A percentile compares a stretch with the other conserved stretches of the same genome.
These are phyloP conservation scores for Lampris incognitus DNA, from an alignment of 2,113 vertebrate genomes.

Conservation along the genomic window DNA sequence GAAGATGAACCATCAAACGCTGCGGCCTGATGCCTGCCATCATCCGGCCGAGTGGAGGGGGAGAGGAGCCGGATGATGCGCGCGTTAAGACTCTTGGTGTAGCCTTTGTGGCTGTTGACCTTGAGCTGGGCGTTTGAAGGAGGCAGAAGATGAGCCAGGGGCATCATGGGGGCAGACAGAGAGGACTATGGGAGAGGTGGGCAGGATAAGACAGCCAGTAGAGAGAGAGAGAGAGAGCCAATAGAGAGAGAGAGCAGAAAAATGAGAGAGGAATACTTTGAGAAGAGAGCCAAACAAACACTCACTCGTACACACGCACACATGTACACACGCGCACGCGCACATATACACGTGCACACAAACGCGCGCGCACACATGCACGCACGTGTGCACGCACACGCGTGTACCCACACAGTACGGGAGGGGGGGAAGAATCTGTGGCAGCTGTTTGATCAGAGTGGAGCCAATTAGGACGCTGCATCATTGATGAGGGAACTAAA, in stretches of 20 bases:
- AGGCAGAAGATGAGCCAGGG: conserved; percentile 49
- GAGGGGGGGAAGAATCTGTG: conserved; percentile 1
- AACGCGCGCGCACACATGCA: not conserved
- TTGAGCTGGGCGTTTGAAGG: conserved; percentile 53
- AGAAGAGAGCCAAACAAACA: not conserved
- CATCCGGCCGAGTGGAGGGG: not conserved
- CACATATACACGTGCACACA: not conserved
- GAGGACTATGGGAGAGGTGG: conserved; percentile 61
- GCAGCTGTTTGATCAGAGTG: conserved; percentile 45
- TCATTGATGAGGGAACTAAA: conserved; percentile 55
- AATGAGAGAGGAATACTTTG: not conserved
- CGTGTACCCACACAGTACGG: not conserved
- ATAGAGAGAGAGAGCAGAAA: conserved; percentile 4
- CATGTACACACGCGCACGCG: not conserved
- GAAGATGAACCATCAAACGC: conserved; percentile 9
- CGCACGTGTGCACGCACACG: not conserved
- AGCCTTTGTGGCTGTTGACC: conserved; percentile 51
- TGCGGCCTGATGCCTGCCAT: not conserved
- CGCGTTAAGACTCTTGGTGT: conserved; percentile 15
- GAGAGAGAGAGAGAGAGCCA: conserved; percentile 13
- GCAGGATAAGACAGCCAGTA: conserved; percentile 39
- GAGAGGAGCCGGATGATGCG: conserved; percentile 19
- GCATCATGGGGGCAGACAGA: conserved; percentile 27
- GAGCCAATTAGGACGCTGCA: conserved; percentile 54
- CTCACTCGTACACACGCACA: not conserved